Conservation (phyloP, 2,797 vertebrate species). For the Enteromius unitaeniatus region DNA sequence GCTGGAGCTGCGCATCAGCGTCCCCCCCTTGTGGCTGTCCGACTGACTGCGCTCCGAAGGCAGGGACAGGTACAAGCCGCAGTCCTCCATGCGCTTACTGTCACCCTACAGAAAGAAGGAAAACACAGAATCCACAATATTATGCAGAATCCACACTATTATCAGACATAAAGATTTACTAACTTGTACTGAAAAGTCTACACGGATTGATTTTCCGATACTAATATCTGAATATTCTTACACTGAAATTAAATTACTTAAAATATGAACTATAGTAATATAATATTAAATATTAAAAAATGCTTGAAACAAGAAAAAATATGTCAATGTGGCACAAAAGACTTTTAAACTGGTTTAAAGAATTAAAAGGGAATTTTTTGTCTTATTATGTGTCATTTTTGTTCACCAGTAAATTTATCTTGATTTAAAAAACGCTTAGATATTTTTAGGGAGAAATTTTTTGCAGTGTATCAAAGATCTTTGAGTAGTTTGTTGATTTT, state of each 20-base stretch:
- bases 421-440: too few species aligned
- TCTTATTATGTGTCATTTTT: too few species aligned
- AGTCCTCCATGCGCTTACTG: constrained; percentile 97
- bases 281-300: too few species aligned
- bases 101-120: constrained; percentile 84
- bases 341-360: background rate
- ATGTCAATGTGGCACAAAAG: too few species aligned
- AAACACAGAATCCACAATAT: too few species aligned
- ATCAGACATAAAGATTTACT: background rate
- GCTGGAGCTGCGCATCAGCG: constrained; percentile 84
- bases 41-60: constrained; percentile 82
- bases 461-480: background rate
- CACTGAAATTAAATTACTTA: background rate
- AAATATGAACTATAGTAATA: too few species aligned
- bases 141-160: too few species aligned
- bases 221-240: background rate
- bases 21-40: constrained; percentile 80
- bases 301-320: too few species aligned
- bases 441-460: too few species aligned
- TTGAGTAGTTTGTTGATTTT: background rate
- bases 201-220: background rate
- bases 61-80: constrained; percentile 83
- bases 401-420: too few species aligned
- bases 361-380: background rate
- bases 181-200: background rate